Conservation (phyloP, 2,888 invertebrate genomes). For the Agrilus cyanescens region DNA sequence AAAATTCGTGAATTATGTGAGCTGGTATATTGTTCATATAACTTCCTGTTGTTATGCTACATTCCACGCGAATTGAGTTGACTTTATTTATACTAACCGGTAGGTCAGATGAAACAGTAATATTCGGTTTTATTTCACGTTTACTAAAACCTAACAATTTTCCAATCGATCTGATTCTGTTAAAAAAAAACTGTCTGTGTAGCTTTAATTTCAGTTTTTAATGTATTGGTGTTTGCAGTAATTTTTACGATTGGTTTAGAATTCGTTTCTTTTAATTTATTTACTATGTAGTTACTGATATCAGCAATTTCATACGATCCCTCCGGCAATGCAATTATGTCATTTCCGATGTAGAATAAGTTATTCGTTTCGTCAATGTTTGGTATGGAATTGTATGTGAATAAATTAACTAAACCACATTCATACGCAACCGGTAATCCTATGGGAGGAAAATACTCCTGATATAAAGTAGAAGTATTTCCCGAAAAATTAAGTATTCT, state of each 20-base stretch:
- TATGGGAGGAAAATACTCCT: slow-evolving; percentile 1
- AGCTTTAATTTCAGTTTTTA: slow-evolving; percentile 16
- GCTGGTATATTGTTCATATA: slow-evolving; percentile 21
- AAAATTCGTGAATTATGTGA: slow-evolving; percentile 28
- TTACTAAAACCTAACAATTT: slow-evolving; percentile 6
- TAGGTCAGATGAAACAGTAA: slow-evolving; percentile 14
- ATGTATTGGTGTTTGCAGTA: slow-evolving; percentile 22
- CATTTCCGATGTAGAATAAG: slow-evolving; percentile 20
- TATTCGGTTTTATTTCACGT: slow-evolving; percentile 5
- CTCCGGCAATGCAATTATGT: slow-evolving; percentile 18
- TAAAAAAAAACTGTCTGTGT: slow-evolving; percentile 8
- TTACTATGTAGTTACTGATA: slow-evolving; percentile 17
- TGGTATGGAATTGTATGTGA: slow-evolving; percentile 21
- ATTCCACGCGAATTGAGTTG: slow-evolving; percentile 14
- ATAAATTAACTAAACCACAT: not conserved
- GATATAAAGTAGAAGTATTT: slow-evolving; percentile 7
- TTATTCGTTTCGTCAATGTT: slow-evolving; percentile 27
- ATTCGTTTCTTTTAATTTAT: not conserved
- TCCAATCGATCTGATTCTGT: slow-evolving; percentile 6
- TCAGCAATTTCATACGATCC: slow-evolving; percentile 26
- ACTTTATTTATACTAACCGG: slow-evolving; percentile 16
- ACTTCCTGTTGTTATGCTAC: slow-evolving; percentile 22
- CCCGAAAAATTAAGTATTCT: not conserved
- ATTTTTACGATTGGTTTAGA: slow-evolving; percentile 5
- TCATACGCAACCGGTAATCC: slow-evolving; percentile 1